phyloP scores from a whole-genome alignment of 2,888 invertebrate genomes.

The Lasioglossum oenotherae region DNA sequence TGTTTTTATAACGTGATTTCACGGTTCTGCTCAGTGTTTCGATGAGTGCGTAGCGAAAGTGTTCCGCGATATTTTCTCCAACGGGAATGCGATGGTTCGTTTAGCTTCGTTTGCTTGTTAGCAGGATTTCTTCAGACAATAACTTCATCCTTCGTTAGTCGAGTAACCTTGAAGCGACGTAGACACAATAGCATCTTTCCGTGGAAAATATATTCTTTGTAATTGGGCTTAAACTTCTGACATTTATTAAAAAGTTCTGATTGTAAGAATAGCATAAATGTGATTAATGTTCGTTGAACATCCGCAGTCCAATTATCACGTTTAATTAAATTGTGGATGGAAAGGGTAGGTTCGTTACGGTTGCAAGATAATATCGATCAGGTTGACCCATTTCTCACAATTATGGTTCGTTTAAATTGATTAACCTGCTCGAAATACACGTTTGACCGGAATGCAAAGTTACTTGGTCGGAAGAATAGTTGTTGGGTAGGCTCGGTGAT shows the following conservation, averaged over 20 bases:
- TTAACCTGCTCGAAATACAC: background rate
- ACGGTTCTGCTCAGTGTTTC: conserved; percentile 18
- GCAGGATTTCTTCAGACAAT: background rate
- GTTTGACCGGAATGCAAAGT: background rate
- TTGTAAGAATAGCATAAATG: no score
- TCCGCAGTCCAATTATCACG: no score
- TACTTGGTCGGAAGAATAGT: background rate
- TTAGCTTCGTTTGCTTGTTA: background rate
- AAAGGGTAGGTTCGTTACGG: background rate
- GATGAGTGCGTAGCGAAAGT: conserved; percentile 45
- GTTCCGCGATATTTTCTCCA: conserved; percentile 22
- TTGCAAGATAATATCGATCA: background rate
- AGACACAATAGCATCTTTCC: background rate
- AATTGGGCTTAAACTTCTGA: no score
- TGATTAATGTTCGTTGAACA: no score
- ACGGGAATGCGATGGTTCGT: conserved; percentile 3
- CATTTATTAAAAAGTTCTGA: no score
- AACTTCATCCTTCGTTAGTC: background rate
- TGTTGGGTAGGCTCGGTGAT: background rate
- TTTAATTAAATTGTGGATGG: no score
- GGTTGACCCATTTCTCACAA: no score
- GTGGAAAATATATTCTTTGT: background rate
- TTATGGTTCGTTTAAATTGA: no score
- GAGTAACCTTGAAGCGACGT: background rate
- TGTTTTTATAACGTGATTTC: conserved; percentile 26